Evolutionary conservation across 1,140 invertebrate genomes (phyloP).

Genomic region (Apis mellifera): Amel_HAv3.1 CM009944.2:9091001-9091500

Average conservation of each 20-base stretch:
- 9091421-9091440: slow-evolving; percentile 64
- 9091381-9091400: slow-evolving; percentile 48
- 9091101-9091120: slow-evolving; percentile 65
- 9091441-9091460: slow-evolving; percentile 73
- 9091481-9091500: slow-evolving; percentile 60
- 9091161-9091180: slow-evolving; percentile 58
- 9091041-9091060: neutral
- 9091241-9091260: slow-evolving; percentile 66
- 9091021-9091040: slow-evolving; percentile 64
- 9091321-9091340: neutral
- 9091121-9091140: slow-evolving; percentile 68
- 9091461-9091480: slow-evolving; percentile 68
- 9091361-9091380: slow-evolving; percentile 46
- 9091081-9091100: neutral
- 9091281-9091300: slow-evolving; percentile 60
- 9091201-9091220: slow-evolving; percentile 60
- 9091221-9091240: slow-evolving; percentile 64
- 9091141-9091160: slow-evolving; percentile 70
- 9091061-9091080: neutral
- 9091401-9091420: slow-evolving; percentile 65
- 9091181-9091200: slow-evolving; percentile 38
- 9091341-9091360: neutral
- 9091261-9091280: slow-evolving; percentile 61
- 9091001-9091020: slow-evolving; percentile 61
- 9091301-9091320: slow-evolving; percentile 34